Conservation (phyloP, 2,888 invertebrate species). For the Anticlea derivata region DNA sequence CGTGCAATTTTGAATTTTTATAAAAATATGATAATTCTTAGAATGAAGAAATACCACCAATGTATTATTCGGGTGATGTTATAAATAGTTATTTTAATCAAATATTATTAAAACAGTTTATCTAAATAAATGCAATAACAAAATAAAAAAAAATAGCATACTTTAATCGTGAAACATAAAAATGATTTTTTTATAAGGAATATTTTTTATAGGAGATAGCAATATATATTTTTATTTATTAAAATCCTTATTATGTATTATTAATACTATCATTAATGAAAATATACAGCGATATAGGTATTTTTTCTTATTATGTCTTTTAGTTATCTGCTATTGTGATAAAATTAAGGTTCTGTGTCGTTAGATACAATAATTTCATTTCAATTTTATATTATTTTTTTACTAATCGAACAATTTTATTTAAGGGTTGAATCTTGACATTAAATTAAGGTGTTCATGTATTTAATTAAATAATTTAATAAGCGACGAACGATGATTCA, state of each 20-base stretch:
- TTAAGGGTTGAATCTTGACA: slow-evolving; percentile 32
- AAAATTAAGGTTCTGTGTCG: background rate
- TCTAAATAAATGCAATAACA: slow-evolving; percentile 7
- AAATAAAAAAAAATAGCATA: background rate
- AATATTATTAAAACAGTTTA: background rate
- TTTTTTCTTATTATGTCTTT: background rate
- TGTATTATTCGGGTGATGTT: slow-evolving; percentile 18
- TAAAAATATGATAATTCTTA: slow-evolving; percentile 1
- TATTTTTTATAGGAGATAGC: too few relatives aligned
- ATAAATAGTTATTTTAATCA: slow-evolving; percentile 5
- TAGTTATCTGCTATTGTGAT: slow-evolving; percentile 9
- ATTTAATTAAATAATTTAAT: slow-evolving; percentile 1
- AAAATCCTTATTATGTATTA: too few relatives aligned
- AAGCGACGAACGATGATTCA: background rate
- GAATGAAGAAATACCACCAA: slow-evolving; percentile 17
- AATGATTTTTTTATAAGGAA: too few relatives aligned
- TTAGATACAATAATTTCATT: background rate
- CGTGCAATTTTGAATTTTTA: background rate
- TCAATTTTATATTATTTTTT: background rate
- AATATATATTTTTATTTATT: background rate
- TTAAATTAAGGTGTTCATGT: slow-evolving; percentile 3
- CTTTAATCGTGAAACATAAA: too few relatives aligned
- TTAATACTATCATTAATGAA: too few relatives aligned
- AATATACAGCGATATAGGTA: background rate
- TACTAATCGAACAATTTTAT: slow-evolving; percentile 33